Percentiles rank a stretch among this genome's conserved stretches.
Evolutionary conservation across 2,113 vertebrate species (phyloP).

Genomic region (Colossoma macropomum): DNA sequence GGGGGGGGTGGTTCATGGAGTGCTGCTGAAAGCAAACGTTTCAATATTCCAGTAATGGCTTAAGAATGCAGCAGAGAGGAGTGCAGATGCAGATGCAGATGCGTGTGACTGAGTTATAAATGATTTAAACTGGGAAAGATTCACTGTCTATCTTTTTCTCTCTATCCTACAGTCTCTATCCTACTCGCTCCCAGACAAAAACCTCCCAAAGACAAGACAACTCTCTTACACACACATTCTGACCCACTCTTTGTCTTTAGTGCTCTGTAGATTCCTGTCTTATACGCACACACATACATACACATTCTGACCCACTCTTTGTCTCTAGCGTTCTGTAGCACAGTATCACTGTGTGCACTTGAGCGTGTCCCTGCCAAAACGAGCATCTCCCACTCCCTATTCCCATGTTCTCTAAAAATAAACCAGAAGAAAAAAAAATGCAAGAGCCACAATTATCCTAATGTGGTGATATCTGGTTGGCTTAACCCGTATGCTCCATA

Average conservation of each 20-base stretch:
- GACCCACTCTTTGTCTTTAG: constrained; percentile 2
- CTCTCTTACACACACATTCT: constrained; percentile 3
- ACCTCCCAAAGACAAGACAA: neutral
- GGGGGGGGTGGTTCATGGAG: constrained; percentile 28
- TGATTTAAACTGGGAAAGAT: constrained; percentile 42
- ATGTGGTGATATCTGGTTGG: constrained; percentile 28
- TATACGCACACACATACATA: neutral
- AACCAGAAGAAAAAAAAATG: constrained; percentile 25
- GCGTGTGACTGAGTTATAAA: constrained; percentile 54
- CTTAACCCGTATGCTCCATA: constrained; percentile 10
- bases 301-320: constrained; percentile 17
- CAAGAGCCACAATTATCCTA: constrained; percentile 34
- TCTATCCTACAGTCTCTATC: neutral
- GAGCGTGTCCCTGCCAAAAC: constrained; percentile 49
- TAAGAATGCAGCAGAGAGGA: constrained; percentile 48
- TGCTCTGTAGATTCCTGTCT: constrained; percentile 25
- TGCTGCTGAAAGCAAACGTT: constrained; percentile 53
- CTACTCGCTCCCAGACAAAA: neutral
- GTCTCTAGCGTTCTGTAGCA: constrained; percentile 26
- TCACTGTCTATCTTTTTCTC: constrained; percentile 29
- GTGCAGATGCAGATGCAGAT: constrained; percentile 52
- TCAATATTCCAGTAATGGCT: constrained; percentile 55
- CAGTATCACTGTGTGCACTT: constrained; percentile 46
- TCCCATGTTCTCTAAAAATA: constrained; percentile 62
- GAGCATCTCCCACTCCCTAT: constrained; percentile 42